Conservation (phyloP, 2,113 vertebrate genomes). For the Bubo blakistoni region DNA sequence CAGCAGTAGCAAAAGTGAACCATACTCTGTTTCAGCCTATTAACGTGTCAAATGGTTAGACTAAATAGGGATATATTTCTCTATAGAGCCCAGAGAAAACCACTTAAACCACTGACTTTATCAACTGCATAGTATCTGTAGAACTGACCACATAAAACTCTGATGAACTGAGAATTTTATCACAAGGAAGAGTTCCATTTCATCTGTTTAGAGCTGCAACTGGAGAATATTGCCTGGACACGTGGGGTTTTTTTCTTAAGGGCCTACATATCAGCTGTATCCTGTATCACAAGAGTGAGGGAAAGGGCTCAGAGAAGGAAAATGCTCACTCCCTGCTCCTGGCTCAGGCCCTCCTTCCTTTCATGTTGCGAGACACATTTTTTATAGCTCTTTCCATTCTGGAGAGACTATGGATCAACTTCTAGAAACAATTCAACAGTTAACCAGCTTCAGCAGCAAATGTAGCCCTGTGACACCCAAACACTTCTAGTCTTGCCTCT, state of each 20-base stretch:
- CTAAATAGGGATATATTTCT: background rate
- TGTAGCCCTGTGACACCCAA: background rate
- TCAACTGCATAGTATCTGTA: background rate
- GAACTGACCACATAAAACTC: background rate
- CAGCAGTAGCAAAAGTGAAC: constrained; percentile 48
- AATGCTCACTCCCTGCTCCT: background rate
- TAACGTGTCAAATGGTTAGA: constrained; percentile 41
- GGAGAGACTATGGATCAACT: background rate
- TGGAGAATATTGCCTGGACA: background rate
- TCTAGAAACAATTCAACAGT: background rate
- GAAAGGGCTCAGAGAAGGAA: background rate
- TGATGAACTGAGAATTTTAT: background rate
- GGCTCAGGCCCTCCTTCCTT: background rate
- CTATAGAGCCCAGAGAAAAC: background rate
- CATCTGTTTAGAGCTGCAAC: background rate
- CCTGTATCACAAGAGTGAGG: background rate
- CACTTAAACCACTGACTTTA: background rate
- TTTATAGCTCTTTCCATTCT: background rate
- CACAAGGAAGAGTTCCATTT: background rate
- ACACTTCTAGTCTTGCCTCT: background rate
- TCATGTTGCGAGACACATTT: accelerated
- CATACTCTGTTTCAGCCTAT: constrained; percentile 43
- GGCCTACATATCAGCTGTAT: background rate
- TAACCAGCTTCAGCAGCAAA: background rate
- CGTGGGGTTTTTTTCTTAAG: background rate